Evolutionary conservation across 1,140 invertebrate genomes (phyloP).

Genomic region (Rhizoglyphus robini): DNA sequence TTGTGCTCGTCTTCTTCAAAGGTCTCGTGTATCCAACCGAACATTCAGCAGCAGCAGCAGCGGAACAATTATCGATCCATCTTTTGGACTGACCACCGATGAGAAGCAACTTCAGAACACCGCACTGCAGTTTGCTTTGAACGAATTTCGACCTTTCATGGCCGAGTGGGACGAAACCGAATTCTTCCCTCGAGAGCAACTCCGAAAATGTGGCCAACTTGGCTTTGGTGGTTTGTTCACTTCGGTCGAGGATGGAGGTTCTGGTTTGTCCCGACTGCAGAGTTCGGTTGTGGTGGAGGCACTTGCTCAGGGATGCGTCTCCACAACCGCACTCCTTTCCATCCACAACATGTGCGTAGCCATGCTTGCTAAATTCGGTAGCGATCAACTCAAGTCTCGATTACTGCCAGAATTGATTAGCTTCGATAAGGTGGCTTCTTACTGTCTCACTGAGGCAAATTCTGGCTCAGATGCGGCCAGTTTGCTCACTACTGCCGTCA

Average conservation of each 20-base stretch:
- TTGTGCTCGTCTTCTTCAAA: no score
- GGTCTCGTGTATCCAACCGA: no score
- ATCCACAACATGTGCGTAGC: slow-evolving; percentile 52
- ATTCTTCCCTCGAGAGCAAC: slow-evolving; percentile 35
- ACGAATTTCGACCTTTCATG: slow-evolving; percentile 48
- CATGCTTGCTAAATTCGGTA: slow-evolving; percentile 67
- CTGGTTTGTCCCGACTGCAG: slow-evolving; percentile 42
- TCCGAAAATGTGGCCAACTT: slow-evolving; percentile 38
- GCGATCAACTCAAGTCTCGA: slow-evolving; percentile 64
- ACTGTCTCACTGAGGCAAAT: slow-evolving; percentile 49
- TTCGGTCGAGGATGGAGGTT: slow-evolving; percentile 43
- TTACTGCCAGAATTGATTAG: slow-evolving; percentile 68
- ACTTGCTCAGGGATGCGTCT: slow-evolving; percentile 43
- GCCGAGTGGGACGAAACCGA: slow-evolving; percentile 45
- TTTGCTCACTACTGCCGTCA: slow-evolving; percentile 69
- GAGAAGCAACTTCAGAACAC: slow-evolving; percentile 43
- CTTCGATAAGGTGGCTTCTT: slow-evolving; percentile 47
- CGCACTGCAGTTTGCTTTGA: slow-evolving; percentile 43
- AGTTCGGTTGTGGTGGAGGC: slow-evolving; percentile 50
- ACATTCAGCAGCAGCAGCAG: no score
- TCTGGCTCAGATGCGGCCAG: slow-evolving; percentile 73
- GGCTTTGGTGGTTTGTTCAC: slow-evolving; percentile 48
- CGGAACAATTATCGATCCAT: slow-evolving; percentile 31
- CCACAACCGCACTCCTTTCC: slow-evolving; percentile 47
- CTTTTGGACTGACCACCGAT: slow-evolving; percentile 40